These are phyloP conservation scores for Drosophila neutralis DNA, from an alignment of 2,888 invertebrate species.

Conservation along the genomic window DNA sequence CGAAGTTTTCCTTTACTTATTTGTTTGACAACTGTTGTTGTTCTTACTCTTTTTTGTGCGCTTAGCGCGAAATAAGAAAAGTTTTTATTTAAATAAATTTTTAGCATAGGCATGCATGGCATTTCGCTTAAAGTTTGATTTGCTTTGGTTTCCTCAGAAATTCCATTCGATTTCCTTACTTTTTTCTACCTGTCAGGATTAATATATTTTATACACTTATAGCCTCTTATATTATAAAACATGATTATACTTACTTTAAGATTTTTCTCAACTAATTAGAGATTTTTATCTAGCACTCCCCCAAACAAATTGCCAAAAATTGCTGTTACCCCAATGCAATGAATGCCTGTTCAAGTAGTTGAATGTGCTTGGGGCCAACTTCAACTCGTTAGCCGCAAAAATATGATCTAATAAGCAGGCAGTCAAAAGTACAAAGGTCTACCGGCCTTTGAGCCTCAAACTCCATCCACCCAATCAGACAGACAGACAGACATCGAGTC, in stretches of 20 bases:
- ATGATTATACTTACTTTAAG: not conserved
- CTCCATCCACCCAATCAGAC: conserved; percentile 5
- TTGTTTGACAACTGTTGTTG: conserved; percentile 60
- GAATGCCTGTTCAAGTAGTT: conserved; percentile 36
- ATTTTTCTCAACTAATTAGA: conserved; percentile 10
- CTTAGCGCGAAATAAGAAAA: conserved; percentile 77
- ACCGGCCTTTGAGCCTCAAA: not conserved
- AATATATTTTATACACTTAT: not conserved
- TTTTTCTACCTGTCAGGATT: not conserved
- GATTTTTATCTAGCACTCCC: not conserved
- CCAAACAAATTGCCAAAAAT: conserved; percentile 1
- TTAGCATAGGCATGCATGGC: conserved; percentile 57
- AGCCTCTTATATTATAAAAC: not conserved
- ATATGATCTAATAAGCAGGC: conserved; percentile 66
- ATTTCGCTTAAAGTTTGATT: conserved; percentile 52
- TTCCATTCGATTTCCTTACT: not conserved
- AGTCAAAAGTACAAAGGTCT: conserved; percentile 28
- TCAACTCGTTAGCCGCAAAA: conserved; percentile 53
- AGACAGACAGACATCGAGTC: conserved; percentile 1
- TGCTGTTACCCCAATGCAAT: not conserved
- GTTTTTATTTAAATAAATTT: conserved; percentile 80
- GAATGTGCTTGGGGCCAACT: conserved; percentile 32
- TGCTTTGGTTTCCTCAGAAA: not conserved
- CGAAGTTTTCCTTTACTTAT: conserved; percentile 70
- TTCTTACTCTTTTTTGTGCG: conserved; percentile 54